Conservation (phyloP, 2,113 vertebrate genomes). For the Dryoscopus gambensis region DNA sequence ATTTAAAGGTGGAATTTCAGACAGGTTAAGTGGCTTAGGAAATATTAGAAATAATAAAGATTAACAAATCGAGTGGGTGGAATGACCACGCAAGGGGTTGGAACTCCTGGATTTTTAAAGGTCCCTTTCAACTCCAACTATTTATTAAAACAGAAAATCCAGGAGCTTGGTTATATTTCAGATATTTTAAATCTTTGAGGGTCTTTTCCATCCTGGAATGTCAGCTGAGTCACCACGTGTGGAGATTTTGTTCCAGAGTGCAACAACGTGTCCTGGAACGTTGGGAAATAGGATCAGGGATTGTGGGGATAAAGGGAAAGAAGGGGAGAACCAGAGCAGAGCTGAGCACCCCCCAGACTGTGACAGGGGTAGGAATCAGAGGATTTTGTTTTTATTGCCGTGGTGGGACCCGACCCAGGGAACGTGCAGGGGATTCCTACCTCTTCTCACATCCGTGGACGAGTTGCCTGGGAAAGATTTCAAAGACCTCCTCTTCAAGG, state of each 20-base stretch:
- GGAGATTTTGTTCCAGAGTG: not conserved
- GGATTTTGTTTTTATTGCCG: not conserved
- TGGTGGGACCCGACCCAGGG: not conserved
- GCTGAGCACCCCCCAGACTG: not conserved
- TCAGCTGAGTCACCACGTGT: not conserved
- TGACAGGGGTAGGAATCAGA: not conserved
- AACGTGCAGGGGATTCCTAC: not conserved
- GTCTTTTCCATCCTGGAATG: not conserved
- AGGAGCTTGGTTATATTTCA: not conserved
- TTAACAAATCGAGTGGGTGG: not conserved
- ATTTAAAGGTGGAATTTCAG: not conserved
- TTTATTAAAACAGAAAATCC: not conserved
- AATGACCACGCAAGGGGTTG: not conserved
- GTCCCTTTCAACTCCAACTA: not conserved
- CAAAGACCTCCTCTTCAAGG: not conserved
- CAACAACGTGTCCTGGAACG: not conserved
- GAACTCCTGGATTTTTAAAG: not conserved
- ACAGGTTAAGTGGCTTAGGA: not conserved
- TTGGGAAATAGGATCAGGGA: not conserved
- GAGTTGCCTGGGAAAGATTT: not conserved
- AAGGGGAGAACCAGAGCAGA: rapidly evolving
- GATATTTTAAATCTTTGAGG: not conserved
- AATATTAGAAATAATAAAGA: not conserved
- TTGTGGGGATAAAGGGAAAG: not conserved
- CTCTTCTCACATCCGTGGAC: rapidly evolving